A percentile compares a stretch with the other conserved stretches of the same genome.
These are phyloP conservation scores for Acholoe squamosa DNA, from an alignment of 2,888 invertebrate species.

Conservation along the genomic window DNA sequence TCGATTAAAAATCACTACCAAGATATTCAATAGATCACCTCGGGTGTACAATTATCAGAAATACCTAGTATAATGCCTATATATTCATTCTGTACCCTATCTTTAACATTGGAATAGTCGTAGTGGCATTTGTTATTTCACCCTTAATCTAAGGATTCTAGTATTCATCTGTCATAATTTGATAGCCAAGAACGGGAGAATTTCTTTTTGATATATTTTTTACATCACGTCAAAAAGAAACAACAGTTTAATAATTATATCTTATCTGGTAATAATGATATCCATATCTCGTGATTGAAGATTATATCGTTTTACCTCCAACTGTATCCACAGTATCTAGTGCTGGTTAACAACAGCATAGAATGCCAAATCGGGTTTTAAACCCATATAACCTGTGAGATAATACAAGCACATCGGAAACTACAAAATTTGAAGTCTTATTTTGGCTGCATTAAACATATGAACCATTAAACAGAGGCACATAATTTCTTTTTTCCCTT, in stretches of 20 bases:
- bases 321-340: neutral
- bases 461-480: neutral
- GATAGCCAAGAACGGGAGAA: too few relatives aligned
- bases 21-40: neutral
- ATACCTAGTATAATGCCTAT: neutral
- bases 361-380: neutral
- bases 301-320: neutral
- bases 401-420: neutral
- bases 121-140: too few relatives aligned
- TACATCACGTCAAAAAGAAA: too few relatives aligned
- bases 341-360: neutral
- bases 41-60: neutral
- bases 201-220: too few relatives aligned
- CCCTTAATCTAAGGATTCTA: too few relatives aligned
- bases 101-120: neutral
- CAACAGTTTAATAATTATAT: too few relatives aligned
- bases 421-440: slow-evolving; percentile 22
- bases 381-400: neutral
- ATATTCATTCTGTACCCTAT: neutral
- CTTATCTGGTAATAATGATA: too few relatives aligned
- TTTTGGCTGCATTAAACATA: neutral
- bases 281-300: too few relatives aligned
- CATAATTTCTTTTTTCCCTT: neutral
- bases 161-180: too few relatives aligned
- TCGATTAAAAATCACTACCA: neutral